phyloP scores from a whole-genome alignment of 2,888 invertebrate species.

The Cerceris rybyensis region DNA sequence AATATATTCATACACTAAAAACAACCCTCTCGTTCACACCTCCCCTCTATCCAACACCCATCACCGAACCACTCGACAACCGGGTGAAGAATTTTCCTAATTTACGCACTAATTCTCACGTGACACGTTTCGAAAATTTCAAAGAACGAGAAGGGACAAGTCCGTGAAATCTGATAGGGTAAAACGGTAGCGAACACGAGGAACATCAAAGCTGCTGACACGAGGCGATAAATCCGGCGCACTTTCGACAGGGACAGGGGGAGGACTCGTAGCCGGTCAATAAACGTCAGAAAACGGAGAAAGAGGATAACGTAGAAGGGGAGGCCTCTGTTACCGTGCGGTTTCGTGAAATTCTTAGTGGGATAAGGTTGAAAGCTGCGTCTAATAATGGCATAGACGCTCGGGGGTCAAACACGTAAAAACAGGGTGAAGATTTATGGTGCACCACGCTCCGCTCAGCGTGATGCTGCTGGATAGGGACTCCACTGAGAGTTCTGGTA shows the following conservation, averaged over 20 bases:
- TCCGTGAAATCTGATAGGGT: slow-evolving; percentile 47
- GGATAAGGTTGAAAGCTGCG: slow-evolving; percentile 72
- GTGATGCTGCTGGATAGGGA: slow-evolving; percentile 59
- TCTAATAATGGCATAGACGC: slow-evolving; percentile 74
- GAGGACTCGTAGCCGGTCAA: slow-evolving; percentile 55
- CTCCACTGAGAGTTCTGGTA: slow-evolving; percentile 29
- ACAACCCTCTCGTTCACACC: background rate
- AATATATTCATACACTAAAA: too few species aligned
- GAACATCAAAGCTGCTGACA: slow-evolving; percentile 56
- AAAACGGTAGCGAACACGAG: slow-evolving; percentile 44
- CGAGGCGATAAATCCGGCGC: slow-evolving; percentile 65
- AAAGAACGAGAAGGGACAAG: slow-evolving; percentile 1
- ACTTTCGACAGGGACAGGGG: slow-evolving; percentile 43
- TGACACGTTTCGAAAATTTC: slow-evolving; percentile 19
- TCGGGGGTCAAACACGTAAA: slow-evolving; percentile 77
- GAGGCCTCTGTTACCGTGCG: slow-evolving; percentile 59
- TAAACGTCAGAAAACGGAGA: slow-evolving; percentile 61
- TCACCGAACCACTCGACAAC: background rate
- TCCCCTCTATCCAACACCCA: background rate
- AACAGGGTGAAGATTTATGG: slow-evolving; percentile 77
- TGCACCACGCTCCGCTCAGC: slow-evolving; percentile 69
- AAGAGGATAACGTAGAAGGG: slow-evolving; percentile 39
- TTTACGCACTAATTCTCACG: slow-evolving; percentile 23
- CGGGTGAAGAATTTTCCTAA: slow-evolving; percentile 4
- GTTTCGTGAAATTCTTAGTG: slow-evolving; percentile 69